A percentile compares a stretch with the other conserved stretches of the same genome.
Conservation (phyloP, 2,797 vertebrate genomes). For the Micromesistius poutassou region DNA sequence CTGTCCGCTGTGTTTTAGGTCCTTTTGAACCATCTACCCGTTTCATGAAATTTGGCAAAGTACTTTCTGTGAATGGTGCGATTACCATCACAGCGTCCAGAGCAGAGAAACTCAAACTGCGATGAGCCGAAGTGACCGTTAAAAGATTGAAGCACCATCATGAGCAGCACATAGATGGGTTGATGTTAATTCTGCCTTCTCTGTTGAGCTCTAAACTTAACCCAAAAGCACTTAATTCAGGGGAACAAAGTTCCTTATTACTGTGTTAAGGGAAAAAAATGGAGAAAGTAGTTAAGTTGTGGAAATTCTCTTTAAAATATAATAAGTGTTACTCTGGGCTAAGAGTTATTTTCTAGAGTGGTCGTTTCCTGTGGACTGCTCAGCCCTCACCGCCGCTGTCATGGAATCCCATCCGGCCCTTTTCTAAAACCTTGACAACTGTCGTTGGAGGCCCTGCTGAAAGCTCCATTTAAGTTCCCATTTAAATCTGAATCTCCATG, state of each 20-base stretch:
- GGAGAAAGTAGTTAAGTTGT: not conserved
- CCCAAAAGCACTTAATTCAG: too few relatives aligned
- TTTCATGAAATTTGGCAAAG: not conserved
- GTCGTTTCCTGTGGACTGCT: not conserved
- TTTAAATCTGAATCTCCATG: too few relatives aligned
- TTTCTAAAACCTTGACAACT: too few relatives aligned
- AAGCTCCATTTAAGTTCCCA: too few relatives aligned
- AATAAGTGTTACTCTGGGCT: not conserved
- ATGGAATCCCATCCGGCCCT: not conserved
- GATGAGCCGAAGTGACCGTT: not conserved
- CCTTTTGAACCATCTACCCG: not conserved
- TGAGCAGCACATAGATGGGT: too few relatives aligned
- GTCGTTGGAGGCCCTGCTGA: too few relatives aligned
- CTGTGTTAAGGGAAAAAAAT: too few relatives aligned
- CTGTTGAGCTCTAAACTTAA: too few relatives aligned
- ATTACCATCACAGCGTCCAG: not conserved
- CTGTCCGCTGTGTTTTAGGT: not conserved
- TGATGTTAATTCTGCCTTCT: too few relatives aligned
- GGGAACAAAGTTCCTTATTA: too few relatives aligned
- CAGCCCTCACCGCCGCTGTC: too few relatives aligned
- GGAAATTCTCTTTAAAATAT: not conserved
- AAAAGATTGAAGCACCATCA: not conserved
- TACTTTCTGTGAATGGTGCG: not conserved
- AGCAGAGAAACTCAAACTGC: not conserved
- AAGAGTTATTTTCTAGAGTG: not conserved